Evolutionary conservation across 2,888 invertebrate species (phyloP), one percentile per base, ranked within the genome.

Genomic region (Drosophila borealis): DNA sequence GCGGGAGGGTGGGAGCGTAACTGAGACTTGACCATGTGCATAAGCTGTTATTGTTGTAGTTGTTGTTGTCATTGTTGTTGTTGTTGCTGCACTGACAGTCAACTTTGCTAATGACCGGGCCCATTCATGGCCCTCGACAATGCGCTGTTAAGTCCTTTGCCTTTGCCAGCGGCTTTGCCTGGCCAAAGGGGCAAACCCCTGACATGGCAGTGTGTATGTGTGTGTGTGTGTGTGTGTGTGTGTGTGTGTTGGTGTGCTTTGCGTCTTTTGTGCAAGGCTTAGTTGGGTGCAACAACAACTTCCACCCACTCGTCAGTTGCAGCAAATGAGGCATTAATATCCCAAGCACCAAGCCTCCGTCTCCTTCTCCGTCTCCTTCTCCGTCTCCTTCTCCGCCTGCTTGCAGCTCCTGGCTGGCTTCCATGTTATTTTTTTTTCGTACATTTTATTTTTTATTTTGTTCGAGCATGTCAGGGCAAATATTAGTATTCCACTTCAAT

Each of bases 291-390:
- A 80, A n/a, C 36, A 59, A 36, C 17, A 60, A 53, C 75, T 48
- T 42, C 42, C 54, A 36, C 45, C 44, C 56, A 45, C 46, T 55
- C 39, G 50, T 51, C 36, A 56, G 69, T 67, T 72, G 71, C 83
- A 86, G 67, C 83, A 89, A 89, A 89, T 89, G 88, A 90, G 89
- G 90, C 90, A 89, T 90, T 90, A 90, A 89, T 90, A 89, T 87
- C 77, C 29, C 78, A 63, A 68, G 60, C 66, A 70, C 46, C 76
- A 14, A 10, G 5, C 21, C 21, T 3, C 21, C 21, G 25, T 25
- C 25, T 6, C 25, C 25, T 5, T 25, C 25, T 2, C 25, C 25
- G 25, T 2, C 29, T 29, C 8, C 29, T 2, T 2, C 29, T 29
- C 21, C 21, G 0, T 0, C 21, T 21, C 29, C 8, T 0, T 29